Evolutionary conservation across 2,113 vertebrate species (phyloP).

Genomic region (Sisor rabdophorus): DNA sequence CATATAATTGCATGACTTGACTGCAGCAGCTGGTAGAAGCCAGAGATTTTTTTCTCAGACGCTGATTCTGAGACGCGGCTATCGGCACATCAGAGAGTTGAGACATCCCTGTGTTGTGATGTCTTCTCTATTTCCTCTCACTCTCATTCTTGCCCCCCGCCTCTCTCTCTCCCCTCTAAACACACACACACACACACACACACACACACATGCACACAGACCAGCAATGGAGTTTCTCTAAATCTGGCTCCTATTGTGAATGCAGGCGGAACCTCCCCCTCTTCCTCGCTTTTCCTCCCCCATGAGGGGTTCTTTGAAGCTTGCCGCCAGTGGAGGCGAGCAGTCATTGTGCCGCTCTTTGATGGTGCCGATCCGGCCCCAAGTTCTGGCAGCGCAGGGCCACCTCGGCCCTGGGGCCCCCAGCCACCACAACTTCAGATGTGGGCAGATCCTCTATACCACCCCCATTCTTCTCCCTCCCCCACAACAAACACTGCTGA

Average conservation of each 20-base stretch:
- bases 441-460: slow-evolving; percentile 70
- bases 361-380: slow-evolving; percentile 73
- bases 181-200: slow-evolving; percentile 28
- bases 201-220: slow-evolving; percentile 34
- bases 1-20: not conserved
- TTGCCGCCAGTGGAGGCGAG: slow-evolving; percentile 76
- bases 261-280: slow-evolving; percentile 35
- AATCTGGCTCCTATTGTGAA: slow-evolving; percentile 53
- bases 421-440: slow-evolving; percentile 80
- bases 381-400: slow-evolving; percentile 66
- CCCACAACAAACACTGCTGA: not conserved
- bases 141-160: slow-evolving; percentile 21
- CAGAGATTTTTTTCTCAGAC: slow-evolving; percentile 59
- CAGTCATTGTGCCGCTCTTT: slow-evolving; percentile 81
- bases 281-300: slow-evolving; percentile 38
- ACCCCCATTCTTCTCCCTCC: slow-evolving; percentile 40
- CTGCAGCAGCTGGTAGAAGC: slow-evolving; percentile 35
- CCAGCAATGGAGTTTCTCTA: slow-evolving; percentile 48
- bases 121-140: slow-evolving; percentile 67
- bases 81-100: slow-evolving; percentile 63
- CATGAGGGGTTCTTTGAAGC: slow-evolving; percentile 83
- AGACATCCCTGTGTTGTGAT: slow-evolving; percentile 57
- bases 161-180: too few relatives aligned
- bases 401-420: slow-evolving; percentile 64
- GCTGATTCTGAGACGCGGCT: slow-evolving; percentile 54